Percentiles rank a stretch among this genome's conserved stretches.
phyloP scores from a whole-genome alignment of 1,140 invertebrate species.

The Hylyphantes graminicola region DNA sequence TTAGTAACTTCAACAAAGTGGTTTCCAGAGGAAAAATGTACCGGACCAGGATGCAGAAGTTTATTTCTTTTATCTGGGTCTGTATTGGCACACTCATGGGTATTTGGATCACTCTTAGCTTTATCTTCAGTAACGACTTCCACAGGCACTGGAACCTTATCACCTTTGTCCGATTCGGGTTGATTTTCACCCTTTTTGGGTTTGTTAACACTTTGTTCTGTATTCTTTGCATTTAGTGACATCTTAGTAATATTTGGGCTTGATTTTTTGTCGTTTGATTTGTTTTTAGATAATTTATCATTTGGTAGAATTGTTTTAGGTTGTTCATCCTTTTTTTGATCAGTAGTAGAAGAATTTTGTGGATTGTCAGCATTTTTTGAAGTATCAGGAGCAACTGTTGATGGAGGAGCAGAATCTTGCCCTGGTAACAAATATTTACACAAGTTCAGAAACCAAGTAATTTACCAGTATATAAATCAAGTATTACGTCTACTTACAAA shows the following conservation, averaged over 20 bases:
- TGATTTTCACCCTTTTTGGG: conserved; percentile 1
- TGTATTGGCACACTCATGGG: conserved; percentile 12
- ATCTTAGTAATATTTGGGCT: conserved; percentile 20
- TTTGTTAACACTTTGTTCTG: background rate
- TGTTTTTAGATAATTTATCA: conserved; percentile 8
- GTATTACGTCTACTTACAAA: too few species aligned
- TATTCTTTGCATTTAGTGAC: conserved; percentile 6
- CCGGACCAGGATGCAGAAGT: conserved; percentile 59
- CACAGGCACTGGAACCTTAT: background rate
- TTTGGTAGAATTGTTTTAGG: background rate
- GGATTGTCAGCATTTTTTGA: background rate
- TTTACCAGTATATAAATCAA: background rate
- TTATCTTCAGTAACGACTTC: conserved; percentile 1
- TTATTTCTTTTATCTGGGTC: conserved; percentile 32
- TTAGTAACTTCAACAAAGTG: conserved; percentile 96
- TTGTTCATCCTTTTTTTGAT: background rate
- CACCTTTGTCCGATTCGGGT: background rate
- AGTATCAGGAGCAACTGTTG: background rate
- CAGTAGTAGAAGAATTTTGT: background rate
- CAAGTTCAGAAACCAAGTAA: background rate
- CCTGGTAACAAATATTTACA: background rate
- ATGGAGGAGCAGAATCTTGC: background rate
- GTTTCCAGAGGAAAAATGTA: conserved; percentile 92
- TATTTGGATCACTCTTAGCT: background rate
- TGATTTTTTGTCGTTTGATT: conserved; percentile 25